phyloP scores from a whole-genome alignment of 2,113 vertebrate genomes.

The Phasianus colchicus region DNA sequence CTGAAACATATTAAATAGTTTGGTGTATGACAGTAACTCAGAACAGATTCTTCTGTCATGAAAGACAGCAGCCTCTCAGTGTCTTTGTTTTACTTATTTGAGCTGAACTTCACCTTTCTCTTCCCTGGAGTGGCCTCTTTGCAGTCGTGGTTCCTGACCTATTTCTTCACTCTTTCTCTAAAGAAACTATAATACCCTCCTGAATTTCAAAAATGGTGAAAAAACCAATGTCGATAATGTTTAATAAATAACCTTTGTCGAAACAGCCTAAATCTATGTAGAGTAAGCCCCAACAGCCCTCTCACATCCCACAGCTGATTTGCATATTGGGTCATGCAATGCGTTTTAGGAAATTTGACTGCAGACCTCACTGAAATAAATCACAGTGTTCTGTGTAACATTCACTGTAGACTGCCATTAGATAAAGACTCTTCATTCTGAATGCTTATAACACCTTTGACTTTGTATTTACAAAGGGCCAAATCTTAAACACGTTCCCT shows the following conservation, averaged over 20 bases:
- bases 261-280: conserved; percentile 57
- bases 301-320: conserved; percentile 49
- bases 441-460: neutral
- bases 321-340: conserved; percentile 69
- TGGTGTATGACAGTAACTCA: neutral
- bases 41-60: neutral
- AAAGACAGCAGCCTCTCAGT: conserved; percentile 3
- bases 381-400: neutral
- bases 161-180: conserved; percentile 34
- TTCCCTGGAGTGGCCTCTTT: conserved; percentile 21
- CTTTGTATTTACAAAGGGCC: neutral
- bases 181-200: conserved; percentile 48
- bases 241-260: conserved; percentile 73
- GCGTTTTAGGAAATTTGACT: conserved; percentile 56
- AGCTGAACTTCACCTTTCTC: conserved; percentile 50
- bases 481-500: neutral
- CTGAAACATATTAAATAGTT: neutral
- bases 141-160: neutral
- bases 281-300: conserved; percentile 55
- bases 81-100: conserved; percentile 1
- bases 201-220: conserved; percentile 39
- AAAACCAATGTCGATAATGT: conserved; percentile 45
- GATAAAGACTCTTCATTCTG: neutral
- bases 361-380: conserved; percentile 45
- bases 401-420: neutral